Evolutionary conservation across 1,140 invertebrate genomes (phyloP), one percentile per base, ranked within the genome.

Genomic region (Battus philenor): DNA sequence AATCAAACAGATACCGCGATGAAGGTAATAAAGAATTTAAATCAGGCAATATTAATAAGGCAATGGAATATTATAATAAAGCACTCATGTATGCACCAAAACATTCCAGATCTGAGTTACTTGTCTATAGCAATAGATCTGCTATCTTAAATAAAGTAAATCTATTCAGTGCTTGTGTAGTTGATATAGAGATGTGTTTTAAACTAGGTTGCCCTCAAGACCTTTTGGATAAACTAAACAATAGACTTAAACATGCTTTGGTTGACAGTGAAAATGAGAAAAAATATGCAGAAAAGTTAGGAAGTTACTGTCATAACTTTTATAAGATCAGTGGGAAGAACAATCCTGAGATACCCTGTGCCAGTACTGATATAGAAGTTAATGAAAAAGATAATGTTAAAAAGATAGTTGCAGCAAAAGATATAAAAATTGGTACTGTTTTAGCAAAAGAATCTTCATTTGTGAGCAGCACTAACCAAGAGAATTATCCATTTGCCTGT

Each of bases 111-210:
- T 54, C 57, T 17, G 47, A 60, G 34, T 54, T 41, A 50, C 26
- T 68, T 5, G 66, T 50, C 5, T 59, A 58, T 27, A 56, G 62
- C 38, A 62, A 62, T 16, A 58, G 59, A 47, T 62, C 66, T 1
- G 62, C 50, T 4, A 1, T 68, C 8, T 38, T 66, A 10, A 20
- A 36, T 1, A 44, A 34, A 11, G 7, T 31, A 1, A 26, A 49
- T 29, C 4, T 1, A 7, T 59, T 44, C 11, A 17, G 10, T 22
- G 54, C 47, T 1, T 58, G 59, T 30, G 13, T 56, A 9, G 38
- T 27, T 9, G 66, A 68, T 26, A 59, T 68, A 17, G 51, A 59
- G 2, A 45, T 2, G 29, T 50, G 50, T 12, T 59, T 59, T 36
- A 9, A 13, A 2, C 31, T 56, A 15, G 50, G 39, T 8, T 59